Conservation (phyloP, 2,888 invertebrate genomes). For the Microctonus aethiopoides region DNA sequence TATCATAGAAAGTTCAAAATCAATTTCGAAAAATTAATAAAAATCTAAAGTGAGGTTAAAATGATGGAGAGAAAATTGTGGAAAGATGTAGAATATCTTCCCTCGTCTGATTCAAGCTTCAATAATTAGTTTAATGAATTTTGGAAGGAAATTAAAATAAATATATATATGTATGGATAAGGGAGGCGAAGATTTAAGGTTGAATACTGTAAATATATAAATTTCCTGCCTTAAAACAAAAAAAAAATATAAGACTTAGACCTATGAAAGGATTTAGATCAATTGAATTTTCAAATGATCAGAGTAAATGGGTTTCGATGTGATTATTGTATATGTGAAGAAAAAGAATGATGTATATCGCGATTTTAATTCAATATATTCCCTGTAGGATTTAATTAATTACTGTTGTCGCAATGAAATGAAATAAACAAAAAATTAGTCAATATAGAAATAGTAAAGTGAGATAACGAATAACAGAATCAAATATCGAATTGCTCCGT, state of each 20-base stretch:
- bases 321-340: conserved; percentile 24
- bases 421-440: conserved; percentile 45
- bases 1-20: background rate
- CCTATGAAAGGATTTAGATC: conserved; percentile 35
- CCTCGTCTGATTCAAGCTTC: conserved; percentile 27
- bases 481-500: conserved; percentile 25
- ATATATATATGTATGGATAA: background rate
- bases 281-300: background rate
- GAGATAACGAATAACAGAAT: conserved; percentile 17
- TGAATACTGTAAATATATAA: conserved; percentile 56
- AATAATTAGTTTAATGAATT: conserved; percentile 13
- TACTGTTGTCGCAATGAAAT: background rate
- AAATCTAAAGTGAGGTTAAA: background rate
- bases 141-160: conserved; percentile 18
- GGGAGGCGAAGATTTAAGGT: conserved; percentile 22
- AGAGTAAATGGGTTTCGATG: conserved; percentile 24
- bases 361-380: conserved; percentile 51
- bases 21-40: too few species aligned
- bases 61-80: background rate
- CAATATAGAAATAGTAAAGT: conserved; percentile 52
- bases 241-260: conserved; percentile 61
- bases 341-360: conserved; percentile 45
- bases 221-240: conserved; percentile 64
- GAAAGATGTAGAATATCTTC: conserved; percentile 7
- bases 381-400: background rate